Evolutionary conservation across 2,888 invertebrate species (phyloP), one percentile per base, ranked within the genome.

Genomic region (Melanostoma mellinum): DNA sequence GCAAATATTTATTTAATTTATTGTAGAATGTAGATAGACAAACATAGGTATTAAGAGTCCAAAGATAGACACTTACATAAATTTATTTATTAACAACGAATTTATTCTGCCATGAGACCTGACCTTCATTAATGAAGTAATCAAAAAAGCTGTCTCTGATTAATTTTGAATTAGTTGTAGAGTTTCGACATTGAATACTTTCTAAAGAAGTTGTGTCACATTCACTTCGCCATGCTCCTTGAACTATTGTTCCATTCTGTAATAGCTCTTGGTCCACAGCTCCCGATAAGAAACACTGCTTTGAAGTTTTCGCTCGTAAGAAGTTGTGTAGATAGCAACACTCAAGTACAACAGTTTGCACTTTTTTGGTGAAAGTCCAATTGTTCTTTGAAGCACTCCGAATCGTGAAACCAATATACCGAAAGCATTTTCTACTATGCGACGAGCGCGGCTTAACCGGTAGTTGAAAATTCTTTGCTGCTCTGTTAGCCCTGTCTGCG

Each of bases 301-400:
- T 36, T 36, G 53, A 3, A 63, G n/a, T 33, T 38, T 71, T 82
- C 35, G 6, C 20, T 56, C 53, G 50, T 40, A 81, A 44, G 53
- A 78, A 86, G 72, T 86, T 87, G 58, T 86, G 86, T n/a, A 87
- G 53, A 40, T 80, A 81, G 73, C 86, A 85, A 50, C 86, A 86
- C 20, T 86, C 84, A 9, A 67, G 35, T 1, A 74, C 74, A 44
- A 85, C 32, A 60, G 46, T 68, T 78, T 72, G 60, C 4, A 53
- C 53, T 80, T 86, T 30, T 79, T 58, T 10, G 85, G 85, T 36
- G 56, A 6, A 32, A 87, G 53, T 63, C 81, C 71, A 42, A 87
- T 87, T 58, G 78, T 65, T 69, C 79, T 84, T 58, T 86, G 86
- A 30, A 88, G 85, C n/a, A n/a, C n/a, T n/a, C n/a, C n/a, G n/a